These are phyloP conservation scores for Percopsis omiscomaycus DNA, from an alignment of 2,797 vertebrate species.

Conservation along the genomic window DNA sequence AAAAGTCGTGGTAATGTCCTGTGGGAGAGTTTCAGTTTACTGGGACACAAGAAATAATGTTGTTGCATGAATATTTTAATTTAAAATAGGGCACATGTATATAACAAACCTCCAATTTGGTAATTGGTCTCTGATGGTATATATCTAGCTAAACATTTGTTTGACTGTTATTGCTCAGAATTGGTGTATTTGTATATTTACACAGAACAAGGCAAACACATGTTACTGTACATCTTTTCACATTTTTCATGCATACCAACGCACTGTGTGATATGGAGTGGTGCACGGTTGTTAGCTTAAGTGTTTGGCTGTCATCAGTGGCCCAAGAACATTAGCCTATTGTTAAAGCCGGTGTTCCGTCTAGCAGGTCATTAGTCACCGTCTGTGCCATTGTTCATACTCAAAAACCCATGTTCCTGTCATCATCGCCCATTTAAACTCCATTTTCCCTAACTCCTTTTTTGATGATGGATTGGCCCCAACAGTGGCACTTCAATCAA, in stretches of 20 bases:
- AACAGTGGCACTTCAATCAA: constrained; percentile 77
- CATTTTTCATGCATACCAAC: too few species aligned
- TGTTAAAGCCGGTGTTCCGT: constrained; percentile 62
- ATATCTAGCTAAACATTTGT: not conserved
- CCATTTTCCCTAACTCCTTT: constrained; percentile 70
- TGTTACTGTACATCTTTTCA: too few species aligned
- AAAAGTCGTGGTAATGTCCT: constrained; percentile 25
- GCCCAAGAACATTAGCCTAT: constrained; percentile 54
- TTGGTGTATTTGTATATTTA: not conserved
- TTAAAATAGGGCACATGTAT: constrained; percentile 11
- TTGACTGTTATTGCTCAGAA: not conserved
- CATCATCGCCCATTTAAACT: constrained; percentile 78
- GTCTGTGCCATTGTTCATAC: constrained; percentile 64
- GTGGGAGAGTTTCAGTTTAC: constrained; percentile 28
- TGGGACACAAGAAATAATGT: constrained; percentile 6
- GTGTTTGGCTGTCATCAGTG: constrained; percentile 36
- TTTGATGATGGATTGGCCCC: constrained; percentile 74
- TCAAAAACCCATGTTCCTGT: constrained; percentile 75
- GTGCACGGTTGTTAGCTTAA: constrained; percentile 44
- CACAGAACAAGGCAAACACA: too few species aligned
- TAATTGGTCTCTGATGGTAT: not conserved
- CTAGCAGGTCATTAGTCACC: constrained; percentile 69
- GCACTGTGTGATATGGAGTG: not conserved
- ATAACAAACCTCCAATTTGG: constrained; percentile 8
- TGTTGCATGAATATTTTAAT: constrained; percentile 19